Base-by-base conservation (phyloP, 2,888 invertebrate genomes). In the Dasysyrphus tricinctus region DNA sequence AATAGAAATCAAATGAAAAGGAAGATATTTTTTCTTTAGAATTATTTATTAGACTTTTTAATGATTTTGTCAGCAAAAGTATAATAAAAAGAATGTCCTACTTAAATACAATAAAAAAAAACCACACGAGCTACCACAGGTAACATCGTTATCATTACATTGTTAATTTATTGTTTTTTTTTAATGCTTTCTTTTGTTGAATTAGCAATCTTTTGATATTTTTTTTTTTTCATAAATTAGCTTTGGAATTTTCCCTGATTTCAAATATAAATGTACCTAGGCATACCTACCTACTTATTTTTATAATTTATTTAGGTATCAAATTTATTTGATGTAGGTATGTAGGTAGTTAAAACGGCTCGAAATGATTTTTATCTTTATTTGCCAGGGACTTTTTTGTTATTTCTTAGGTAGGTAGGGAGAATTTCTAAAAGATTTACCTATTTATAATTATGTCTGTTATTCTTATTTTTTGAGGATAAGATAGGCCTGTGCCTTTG, bases 31-130 rank as follows among this genome's bases (percentile, higher is more conserved):
- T 61, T 61, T 54, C 9, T 32, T 16, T 19, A 24, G 54, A 69
- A 69, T 54, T 54, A 67, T 67, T 69, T 69, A 69, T 69, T 69
- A 51, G 49, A 12, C n/a, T 54, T 47, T 67, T 67, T 69, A 39
- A 54, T 69, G 37, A 51, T 57, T 69, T 61, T 75, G 44, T 61
- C 69, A 63, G 5, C 51, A 59, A 59, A 49, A 19, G 6, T 44
- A 44, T 42, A 42, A n/a, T n/a, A n/a, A 44, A 44, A 44, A n/a
- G 2, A 44, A n/a, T 44, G 44, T 44, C 44, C 0, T 44, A n/a
- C 42, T 3, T 44, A 14, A 14, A 14, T 14, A 42, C 11, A 14
- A 42, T 1, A 42, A 14, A 42, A 5, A 12, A 5, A 5, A 42
- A 5, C 12, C 5, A 39, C 14, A n/a, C 34, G n/a, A 24, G 24